A percentile compares a stretch with the other conserved stretches of the same genome.
These are phyloP conservation scores for Acanthis flammea DNA, from an alignment of 2,797 vertebrate species.

Conservation along the genomic window DNA sequence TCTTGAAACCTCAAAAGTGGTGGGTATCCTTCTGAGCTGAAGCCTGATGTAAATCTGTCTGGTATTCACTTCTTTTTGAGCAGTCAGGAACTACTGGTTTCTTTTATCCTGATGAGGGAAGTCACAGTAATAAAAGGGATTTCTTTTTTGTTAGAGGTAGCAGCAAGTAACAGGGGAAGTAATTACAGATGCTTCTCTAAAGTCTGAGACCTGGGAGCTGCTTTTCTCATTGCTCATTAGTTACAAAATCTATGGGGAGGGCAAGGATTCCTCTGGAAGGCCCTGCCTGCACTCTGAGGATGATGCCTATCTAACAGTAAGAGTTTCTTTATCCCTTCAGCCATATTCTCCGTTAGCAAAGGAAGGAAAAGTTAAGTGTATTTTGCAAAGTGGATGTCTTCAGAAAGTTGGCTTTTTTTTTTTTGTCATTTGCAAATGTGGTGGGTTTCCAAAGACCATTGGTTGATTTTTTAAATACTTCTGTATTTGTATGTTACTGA, in stretches of 20 bases:
- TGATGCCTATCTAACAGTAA: background rate
- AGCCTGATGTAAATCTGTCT: background rate
- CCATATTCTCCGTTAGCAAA: background rate
- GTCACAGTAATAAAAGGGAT: background rate
- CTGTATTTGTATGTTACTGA: background rate
- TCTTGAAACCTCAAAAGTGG: background rate
- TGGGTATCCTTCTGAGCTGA: background rate
- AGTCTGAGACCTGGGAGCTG: background rate
- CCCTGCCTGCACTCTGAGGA: background rate
- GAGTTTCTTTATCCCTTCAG: background rate
- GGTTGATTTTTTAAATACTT: background rate
- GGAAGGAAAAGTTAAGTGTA: background rate
- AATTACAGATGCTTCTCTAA: background rate
- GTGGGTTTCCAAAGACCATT: background rate
- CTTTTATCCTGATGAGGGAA: background rate
- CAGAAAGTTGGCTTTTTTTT: background rate
- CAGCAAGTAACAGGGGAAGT: background rate
- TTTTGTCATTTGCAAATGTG: background rate
- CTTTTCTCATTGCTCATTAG: background rate
- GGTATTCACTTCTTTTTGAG: background rate
- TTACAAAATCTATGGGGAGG: background rate
- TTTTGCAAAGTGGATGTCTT: background rate
- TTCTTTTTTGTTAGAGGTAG: background rate
- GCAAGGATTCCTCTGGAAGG: background rate
- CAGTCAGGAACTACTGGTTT: background rate